Conservation (phyloP, 2,888 invertebrate species). For the Tridacna gigas region DNA sequence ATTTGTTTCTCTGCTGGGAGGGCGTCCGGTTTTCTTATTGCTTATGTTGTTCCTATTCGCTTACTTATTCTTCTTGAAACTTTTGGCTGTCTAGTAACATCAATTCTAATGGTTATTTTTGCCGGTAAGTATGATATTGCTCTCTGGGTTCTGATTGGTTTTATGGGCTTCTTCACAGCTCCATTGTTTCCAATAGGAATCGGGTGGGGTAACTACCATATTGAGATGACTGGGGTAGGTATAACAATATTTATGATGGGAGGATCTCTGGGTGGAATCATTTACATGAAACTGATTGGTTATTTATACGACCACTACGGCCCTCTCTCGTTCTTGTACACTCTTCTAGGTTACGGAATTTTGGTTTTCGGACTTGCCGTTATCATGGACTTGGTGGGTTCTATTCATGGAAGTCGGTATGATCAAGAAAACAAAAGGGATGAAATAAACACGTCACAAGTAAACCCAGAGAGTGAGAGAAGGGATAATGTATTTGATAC, state of each 20-base stretch:
- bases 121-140: constrained; percentile 47
- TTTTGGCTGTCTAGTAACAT: constrained; percentile 51
- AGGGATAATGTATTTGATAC: too few relatives aligned
- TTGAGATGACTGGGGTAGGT: constrained; percentile 71
- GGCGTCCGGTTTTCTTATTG: constrained; percentile 64
- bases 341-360: constrained; percentile 64
- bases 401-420: constrained; percentile 52
- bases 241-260: constrained; percentile 70
- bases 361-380: constrained; percentile 48
- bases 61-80: constrained; percentile 65
- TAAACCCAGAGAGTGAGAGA: too few relatives aligned
- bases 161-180: constrained; percentile 68
- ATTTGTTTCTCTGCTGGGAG: constrained; percentile 69
- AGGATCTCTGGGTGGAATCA: constrained; percentile 68
- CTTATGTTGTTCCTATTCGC: constrained; percentile 66
- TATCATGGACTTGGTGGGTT: constrained; percentile 57
- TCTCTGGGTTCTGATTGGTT: constrained; percentile 71
- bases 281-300: constrained; percentile 71
- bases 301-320: constrained; percentile 70
- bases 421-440: not conserved
- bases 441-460: not conserved
- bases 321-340: constrained; percentile 65
- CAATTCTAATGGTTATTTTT: constrained; percentile 62
- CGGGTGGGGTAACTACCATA: constrained; percentile 71
- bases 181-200: constrained; percentile 73